Percentiles rank a stretch among this genome's conserved stretches.
Conservation (phyloP, 2,888 invertebrate species). For the Pilophorus perplexus region DNA sequence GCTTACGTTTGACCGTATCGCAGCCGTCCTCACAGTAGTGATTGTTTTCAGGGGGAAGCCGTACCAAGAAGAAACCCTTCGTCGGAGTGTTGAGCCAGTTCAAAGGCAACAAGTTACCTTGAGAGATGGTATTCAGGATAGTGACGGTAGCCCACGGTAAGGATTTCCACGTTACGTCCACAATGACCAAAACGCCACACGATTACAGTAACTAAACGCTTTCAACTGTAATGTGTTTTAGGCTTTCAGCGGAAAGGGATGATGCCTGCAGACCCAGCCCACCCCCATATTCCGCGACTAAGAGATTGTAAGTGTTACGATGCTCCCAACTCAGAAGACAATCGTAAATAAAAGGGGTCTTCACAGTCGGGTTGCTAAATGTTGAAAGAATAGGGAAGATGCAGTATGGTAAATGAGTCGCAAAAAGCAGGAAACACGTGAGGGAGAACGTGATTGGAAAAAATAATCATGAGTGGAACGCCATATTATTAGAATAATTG, state of each 20-base stretch:
- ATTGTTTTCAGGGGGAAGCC: slow-evolving; percentile 57
- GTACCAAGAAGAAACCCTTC: not conserved
- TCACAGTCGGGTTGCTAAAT: too few species aligned
- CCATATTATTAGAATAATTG: too few species aligned
- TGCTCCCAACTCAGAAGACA: too few species aligned
- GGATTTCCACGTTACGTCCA: too few species aligned
- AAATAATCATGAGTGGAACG: too few species aligned
- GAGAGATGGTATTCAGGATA: slow-evolving; percentile 54
- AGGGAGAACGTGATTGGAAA: too few species aligned
- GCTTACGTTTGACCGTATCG: too few species aligned
- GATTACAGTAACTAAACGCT: not conserved
- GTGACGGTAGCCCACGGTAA: slow-evolving; percentile 43
- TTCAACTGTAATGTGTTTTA: not conserved
- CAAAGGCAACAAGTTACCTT: slow-evolving; percentile 61
- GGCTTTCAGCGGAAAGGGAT: slow-evolving; percentile 24
- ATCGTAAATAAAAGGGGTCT: too few species aligned
- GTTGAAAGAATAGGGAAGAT: not conserved
- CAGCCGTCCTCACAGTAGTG: too few species aligned
- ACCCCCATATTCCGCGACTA: slow-evolving; percentile 60
- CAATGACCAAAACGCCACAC: not conserved
- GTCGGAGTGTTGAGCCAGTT: slow-evolving; percentile 56
- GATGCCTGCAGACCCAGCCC: slow-evolving; percentile 57
- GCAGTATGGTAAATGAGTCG: not conserved
- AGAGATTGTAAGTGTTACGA: slow-evolving; percentile 55
- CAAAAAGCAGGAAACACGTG: too few species aligned